Evolutionary conservation across 2,113 vertebrate species (phyloP).

Genomic region (Dasyurus viverrinus): DNA sequence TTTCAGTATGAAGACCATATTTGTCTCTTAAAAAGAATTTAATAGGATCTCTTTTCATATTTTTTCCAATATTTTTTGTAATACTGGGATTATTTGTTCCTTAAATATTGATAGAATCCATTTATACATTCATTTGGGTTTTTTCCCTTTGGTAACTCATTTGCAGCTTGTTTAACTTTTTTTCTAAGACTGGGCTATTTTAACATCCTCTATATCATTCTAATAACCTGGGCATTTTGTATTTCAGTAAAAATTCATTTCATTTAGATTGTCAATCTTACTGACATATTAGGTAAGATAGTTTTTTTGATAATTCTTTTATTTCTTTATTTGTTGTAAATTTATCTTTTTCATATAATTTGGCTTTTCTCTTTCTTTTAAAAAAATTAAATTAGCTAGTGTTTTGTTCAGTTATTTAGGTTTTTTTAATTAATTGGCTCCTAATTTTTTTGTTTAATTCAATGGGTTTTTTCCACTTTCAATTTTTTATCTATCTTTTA

Average conservation of each 20-base stretch:
- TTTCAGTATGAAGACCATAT: background rate
- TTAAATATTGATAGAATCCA: no score
- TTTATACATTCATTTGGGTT: background rate
- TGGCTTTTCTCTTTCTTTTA: background rate
- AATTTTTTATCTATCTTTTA: background rate
- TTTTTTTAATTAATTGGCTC: background rate
- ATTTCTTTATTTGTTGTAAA: background rate
- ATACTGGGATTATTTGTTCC: no score
- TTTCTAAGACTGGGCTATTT: background rate
- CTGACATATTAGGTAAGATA: background rate
- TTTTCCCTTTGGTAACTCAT: background rate
- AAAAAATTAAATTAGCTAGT: background rate
- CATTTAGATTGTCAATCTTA: background rate
- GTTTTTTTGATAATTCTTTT: background rate
- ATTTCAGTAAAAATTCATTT: background rate
- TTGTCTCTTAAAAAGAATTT: background rate
- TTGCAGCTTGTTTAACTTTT: background rate
- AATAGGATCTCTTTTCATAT: background rate
- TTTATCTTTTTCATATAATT: background rate
- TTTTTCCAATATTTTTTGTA: background rate
- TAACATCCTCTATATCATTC: background rate
- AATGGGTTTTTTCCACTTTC: background rate
- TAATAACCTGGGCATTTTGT: background rate
- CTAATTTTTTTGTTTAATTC: background rate
- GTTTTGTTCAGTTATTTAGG: background rate